A percentile compares a stretch with the other conserved stretches of the same genome.
phyloP scores from a whole-genome alignment of 2,113 vertebrate genomes.

The Oryzias woworae region DNA sequence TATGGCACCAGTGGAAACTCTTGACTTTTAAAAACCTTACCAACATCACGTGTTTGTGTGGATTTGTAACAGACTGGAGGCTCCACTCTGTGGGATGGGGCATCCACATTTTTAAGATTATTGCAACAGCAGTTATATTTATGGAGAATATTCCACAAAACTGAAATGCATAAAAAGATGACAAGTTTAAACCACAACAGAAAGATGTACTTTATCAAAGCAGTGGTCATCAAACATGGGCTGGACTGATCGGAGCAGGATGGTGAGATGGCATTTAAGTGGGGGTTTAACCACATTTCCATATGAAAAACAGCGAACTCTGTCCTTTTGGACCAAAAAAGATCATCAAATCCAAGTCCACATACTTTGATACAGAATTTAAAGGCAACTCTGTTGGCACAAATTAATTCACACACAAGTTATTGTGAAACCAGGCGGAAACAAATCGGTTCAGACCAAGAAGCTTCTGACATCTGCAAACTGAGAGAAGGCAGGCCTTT shows the following conservation, averaged over 20 bases:
- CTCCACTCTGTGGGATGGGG: not conserved
- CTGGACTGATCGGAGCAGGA: constrained; percentile 44
- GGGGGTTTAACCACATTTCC: constrained; percentile 22
- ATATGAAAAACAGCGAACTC: constrained; percentile 18
- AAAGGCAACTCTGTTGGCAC: constrained; percentile 4
- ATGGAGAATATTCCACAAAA: too few species aligned
- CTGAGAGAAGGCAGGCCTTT: too few species aligned
- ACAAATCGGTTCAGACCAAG: constrained; percentile 1
- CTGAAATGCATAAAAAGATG: not conserved
- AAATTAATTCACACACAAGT: constrained; percentile 6
- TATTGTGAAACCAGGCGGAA: constrained; percentile 1
- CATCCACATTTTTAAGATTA: too few species aligned
- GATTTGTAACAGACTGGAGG: constrained; percentile 17
- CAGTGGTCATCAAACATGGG: constrained; percentile 30
- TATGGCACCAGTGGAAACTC: constrained; percentile 54
- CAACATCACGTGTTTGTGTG: constrained; percentile 28
- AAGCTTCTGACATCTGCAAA: not conserved
- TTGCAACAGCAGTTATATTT: too few species aligned
- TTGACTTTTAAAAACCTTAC: constrained; percentile 47
- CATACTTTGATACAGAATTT: not conserved
- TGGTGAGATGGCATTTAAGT: constrained; percentile 22
- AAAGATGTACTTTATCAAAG: constrained; percentile 3
- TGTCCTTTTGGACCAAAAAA: constrained; percentile 11
- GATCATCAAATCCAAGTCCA: constrained; percentile 11
- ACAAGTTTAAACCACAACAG: constrained; percentile 16